Base-by-base conservation (phyloP, 2,888 invertebrate genomes). In the Tenthredo scrophulariae region DNA sequence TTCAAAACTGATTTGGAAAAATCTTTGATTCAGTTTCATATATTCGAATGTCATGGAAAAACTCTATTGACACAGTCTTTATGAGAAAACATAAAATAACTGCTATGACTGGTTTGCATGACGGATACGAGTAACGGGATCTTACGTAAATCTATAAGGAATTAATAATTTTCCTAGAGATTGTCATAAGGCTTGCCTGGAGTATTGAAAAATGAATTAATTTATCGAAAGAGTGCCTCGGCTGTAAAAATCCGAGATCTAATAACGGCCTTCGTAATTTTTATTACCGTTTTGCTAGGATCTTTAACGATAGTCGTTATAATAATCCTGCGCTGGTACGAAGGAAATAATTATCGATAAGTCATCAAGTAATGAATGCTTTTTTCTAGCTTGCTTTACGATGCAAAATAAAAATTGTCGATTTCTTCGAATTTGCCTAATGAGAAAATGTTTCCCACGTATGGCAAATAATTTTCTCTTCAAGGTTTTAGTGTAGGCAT, bases 121-220 rank as follows among this genome's bases (percentile, higher is more conserved):
- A 43, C 29, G 22, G 40, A 43, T 40, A 9, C 40, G 18, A 54
- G 9, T 2, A 54, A 77, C 54, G 54, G 54, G 33, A 77, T 77
- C 54, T 77, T 54, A 54, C 77, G 33, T 77, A 77, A 77, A 77
- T 54, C 43, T 74, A 22, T 43, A 18, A 77, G 9, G 33, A 54
- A 77, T 77, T 15, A 33, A 4, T 54, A 26, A 77, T 77, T 29
- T 1, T 29, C 13, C 18, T n/a, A 29, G 13, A 72, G 72, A 72
- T 72, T 72, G 72, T 40, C 72, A 40, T 40, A 18, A 29, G 6
- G 9, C 18, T 72, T 4, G 43, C n/a, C 6, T 22, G 29, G 1
- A 33, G n/a, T 6, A 33, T 67, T 26, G 7, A 18, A 18, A 33
- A 18, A 67, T 33, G 33, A 18, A 33, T 33, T 5, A 33, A 67